Percentiles rank a stretch among this genome's conserved stretches.
Conservation (phyloP, 1,140 invertebrate genomes). For the Drosophila sturtevanti region DNA sequence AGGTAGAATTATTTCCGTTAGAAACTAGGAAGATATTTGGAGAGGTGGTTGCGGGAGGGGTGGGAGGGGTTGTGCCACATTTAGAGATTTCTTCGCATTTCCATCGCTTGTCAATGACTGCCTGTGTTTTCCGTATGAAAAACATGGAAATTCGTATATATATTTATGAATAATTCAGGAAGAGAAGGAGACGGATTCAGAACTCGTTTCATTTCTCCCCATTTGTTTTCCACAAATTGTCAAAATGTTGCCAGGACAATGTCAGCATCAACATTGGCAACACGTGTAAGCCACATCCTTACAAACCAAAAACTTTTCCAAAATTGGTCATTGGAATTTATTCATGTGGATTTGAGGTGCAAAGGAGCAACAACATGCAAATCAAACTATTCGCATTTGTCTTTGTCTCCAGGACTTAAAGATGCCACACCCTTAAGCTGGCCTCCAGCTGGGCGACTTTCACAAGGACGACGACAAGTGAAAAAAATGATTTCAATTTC, state of each 20-base stretch:
- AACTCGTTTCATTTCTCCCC: slow-evolving; percentile 6
- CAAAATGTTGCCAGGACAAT: slow-evolving; percentile 20
- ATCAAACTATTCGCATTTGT: slow-evolving; percentile 15
- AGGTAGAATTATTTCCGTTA: slow-evolving; percentile 11
- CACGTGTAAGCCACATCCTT: slow-evolving; percentile 38
- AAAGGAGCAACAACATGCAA: slow-evolving; percentile 44
- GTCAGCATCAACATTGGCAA: slow-evolving; percentile 22
- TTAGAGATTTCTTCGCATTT: slow-evolving; percentile 14
- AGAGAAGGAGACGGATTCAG: background rate
- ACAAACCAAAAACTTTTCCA: background rate
- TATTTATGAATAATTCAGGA: slow-evolving; percentile 38
- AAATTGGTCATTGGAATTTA: slow-evolving; percentile 21
- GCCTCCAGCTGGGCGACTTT: slow-evolving; percentile 21
- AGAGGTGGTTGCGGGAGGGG: too few species aligned
- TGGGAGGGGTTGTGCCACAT: background rate
- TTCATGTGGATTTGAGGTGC: slow-evolving; percentile 13
- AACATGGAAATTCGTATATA: slow-evolving; percentile 41
- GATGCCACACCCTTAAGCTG: slow-evolving; percentile 21
- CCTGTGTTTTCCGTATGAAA: slow-evolving; percentile 19
- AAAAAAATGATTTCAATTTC: slow-evolving; percentile 47
- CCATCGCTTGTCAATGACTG: slow-evolving; percentile 35
- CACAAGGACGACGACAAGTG: slow-evolving; percentile 43
- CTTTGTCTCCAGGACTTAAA: slow-evolving; percentile 26
- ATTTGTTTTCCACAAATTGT: slow-evolving; percentile 24
- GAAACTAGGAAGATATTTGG: too few species aligned